These are phyloP conservation scores for Bombus difficillimus DNA, from an alignment of 1,140 invertebrate species.

Conservation along the genomic window DNA sequence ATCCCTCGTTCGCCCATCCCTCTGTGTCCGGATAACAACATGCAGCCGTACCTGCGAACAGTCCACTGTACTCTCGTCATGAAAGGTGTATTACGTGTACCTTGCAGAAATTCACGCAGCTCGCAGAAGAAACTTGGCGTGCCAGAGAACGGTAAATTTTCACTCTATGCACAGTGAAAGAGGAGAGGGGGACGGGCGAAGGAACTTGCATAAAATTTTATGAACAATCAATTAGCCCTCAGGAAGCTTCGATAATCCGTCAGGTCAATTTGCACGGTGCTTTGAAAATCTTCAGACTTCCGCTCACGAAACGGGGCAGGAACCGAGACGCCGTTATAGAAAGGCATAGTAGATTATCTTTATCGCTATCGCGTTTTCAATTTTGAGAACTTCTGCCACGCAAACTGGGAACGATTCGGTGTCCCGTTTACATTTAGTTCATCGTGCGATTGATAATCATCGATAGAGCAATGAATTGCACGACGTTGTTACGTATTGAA, in stretches of 20 bases:
- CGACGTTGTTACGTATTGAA: neutral
- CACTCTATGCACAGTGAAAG: slow-evolving; percentile 18
- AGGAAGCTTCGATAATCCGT: slow-evolving; percentile 75
- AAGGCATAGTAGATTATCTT: slow-evolving; percentile 19
- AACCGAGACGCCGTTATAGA: neutral
- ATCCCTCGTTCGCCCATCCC: neutral
- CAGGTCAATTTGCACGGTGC: slow-evolving; percentile 66
- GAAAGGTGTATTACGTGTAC: slow-evolving; percentile 51
- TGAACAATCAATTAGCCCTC: slow-evolving; percentile 78
- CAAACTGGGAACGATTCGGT: neutral
- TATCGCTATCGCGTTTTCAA: slow-evolving; percentile 50
- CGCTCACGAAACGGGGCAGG: slow-evolving; percentile 44
- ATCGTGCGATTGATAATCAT: neutral
- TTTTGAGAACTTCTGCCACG: slow-evolving; percentile 26
- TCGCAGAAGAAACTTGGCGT: slow-evolving; percentile 68
- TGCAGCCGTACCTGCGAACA: slow-evolving; percentile 24
- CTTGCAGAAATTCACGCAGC: slow-evolving; percentile 51
- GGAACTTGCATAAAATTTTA: slow-evolving; percentile 75
- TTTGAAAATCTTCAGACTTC: slow-evolving; percentile 63
- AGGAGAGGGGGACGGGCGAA: neutral
- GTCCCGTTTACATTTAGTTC: no score
- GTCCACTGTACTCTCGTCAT: slow-evolving; percentile 6
- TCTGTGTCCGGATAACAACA: slow-evolving; percentile 15
- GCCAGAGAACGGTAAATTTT: slow-evolving; percentile 70
- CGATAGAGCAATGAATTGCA: neutral